phyloP scores from a whole-genome alignment of 2,797 vertebrate genomes.

The Catharus ustulatus region DNA sequence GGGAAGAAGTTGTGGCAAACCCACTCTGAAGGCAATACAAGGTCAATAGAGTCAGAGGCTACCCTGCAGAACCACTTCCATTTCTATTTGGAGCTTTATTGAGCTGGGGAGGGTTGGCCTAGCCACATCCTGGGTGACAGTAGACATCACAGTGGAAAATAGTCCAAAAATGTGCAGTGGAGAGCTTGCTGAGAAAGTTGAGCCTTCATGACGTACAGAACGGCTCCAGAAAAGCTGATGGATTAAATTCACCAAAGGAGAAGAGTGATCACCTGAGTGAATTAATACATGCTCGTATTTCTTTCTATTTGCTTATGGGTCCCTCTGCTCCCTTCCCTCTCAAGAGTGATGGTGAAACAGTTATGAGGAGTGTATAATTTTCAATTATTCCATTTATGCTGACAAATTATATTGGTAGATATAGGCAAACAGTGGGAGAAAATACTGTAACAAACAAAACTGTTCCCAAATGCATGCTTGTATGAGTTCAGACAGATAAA shows the following conservation, averaged over 20 bases:
- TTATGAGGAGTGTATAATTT: background rate
- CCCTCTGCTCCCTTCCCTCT: background rate
- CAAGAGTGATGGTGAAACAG: background rate
- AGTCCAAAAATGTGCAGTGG: background rate
- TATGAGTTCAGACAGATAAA: background rate
- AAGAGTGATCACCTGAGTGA: background rate
- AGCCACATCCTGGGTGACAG: background rate
- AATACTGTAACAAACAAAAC: background rate
- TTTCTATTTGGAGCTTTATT: background rate
- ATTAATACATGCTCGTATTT: background rate
- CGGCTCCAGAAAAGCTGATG: background rate
- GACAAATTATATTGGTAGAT: conserved; percentile 9
- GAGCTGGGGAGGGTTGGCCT: background rate
- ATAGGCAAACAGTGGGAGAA: background rate
- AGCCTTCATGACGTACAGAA: background rate
- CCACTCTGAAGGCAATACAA: background rate
- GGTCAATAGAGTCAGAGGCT: background rate
- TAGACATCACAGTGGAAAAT: background rate
- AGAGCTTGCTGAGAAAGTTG: background rate
- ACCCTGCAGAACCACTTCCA: background rate
- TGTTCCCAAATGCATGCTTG: background rate
- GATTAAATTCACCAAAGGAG: background rate
- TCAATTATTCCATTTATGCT: conserved; percentile 15
- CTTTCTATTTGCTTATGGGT: conserved; percentile 6
- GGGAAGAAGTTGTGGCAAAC: background rate